Evolutionary conservation across 2,888 invertebrate species (phyloP), one percentile per base, ranked within the genome.

Genomic region (Cryptus viduatorius): DNA sequence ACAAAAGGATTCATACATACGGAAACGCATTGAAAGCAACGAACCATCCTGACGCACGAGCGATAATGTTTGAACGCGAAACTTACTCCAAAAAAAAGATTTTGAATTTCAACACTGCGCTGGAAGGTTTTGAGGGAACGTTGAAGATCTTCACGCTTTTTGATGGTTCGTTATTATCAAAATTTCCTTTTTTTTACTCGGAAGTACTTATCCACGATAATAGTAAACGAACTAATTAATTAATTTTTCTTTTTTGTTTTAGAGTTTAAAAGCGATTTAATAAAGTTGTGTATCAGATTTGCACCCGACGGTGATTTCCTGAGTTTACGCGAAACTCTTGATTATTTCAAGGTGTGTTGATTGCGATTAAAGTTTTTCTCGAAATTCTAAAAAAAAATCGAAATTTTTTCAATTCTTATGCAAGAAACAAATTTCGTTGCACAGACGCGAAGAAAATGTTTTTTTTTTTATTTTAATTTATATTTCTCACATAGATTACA

Each of bases 21-120:
- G 99, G 99, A n/a, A 97, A 97, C 91, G 95, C 96, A 42, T 95
- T 96, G 71, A 95, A 96, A 29, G 95, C 96, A 0, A 95, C 96
- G 84, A 94, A 96, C 81, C 99, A 99, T 93, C 99, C 99, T 0
- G 99, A 99, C 91, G 96, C 97, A 0, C 95, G 99, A 87, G 99
- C 99, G 0, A 96, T 99, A 86, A 96, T 99, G 92, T 99, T 98
- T 92, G 99, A 99, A 91, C 97, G 97, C 86, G 96, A 96, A 84
- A 96, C 95, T 0, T 99, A 99, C 93, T 98, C 98, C 3, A 98
- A 98, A 91, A 95, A 97, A 82, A 99, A 98, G 94, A 98, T 99
- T 68, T 94, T 96, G 46, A 98, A 98, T 91, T 97, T 99, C 85
- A 95, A 98, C 79, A 95, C 96, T 0, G 96, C 98, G 0, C 92